Percentiles rank a stretch among this genome's conserved stretches.
These are phyloP conservation scores for Actenoides lindsayi DNA, from an alignment of 2,113 vertebrate genomes.

Conservation along the genomic window DNA sequence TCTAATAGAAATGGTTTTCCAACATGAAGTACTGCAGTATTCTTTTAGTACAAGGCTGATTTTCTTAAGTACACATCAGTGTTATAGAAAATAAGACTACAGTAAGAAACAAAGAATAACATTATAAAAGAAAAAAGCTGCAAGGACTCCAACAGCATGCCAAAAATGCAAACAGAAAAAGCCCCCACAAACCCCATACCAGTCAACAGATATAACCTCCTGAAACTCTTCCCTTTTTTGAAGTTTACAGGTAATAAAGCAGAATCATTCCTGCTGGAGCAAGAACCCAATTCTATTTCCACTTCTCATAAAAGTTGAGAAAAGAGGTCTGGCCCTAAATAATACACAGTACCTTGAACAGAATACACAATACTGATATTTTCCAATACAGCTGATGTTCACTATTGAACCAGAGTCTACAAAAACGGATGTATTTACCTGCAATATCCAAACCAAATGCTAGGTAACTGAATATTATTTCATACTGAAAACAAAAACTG, in stretches of 20 bases:
- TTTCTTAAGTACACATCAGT: neutral
- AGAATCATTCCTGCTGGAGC: neutral
- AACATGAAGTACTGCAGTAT: neutral
- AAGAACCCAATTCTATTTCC: neutral
- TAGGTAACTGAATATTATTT: neutral
- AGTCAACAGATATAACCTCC: neutral
- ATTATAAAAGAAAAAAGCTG: neutral
- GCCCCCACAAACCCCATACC: neutral
- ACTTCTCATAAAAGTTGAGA: neutral
- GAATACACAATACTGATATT: neutral
- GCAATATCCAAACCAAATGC: neutral
- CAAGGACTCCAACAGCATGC: neutral
- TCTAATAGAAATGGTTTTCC: neutral
- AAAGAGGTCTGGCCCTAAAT: neutral
- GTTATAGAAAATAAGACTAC: neutral
- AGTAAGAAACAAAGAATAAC: neutral
- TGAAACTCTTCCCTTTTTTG: neutral
- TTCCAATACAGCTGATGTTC: neutral
- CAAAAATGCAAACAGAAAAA: neutral
- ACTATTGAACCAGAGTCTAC: neutral
- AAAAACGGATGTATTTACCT: neutral
- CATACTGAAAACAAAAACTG: neutral
- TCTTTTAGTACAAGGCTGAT: neutral
- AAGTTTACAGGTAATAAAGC: neutral
- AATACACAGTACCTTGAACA: neutral